Conservation (phyloP, 1,140 invertebrate genomes). For the Spodoptera litura region DNA sequence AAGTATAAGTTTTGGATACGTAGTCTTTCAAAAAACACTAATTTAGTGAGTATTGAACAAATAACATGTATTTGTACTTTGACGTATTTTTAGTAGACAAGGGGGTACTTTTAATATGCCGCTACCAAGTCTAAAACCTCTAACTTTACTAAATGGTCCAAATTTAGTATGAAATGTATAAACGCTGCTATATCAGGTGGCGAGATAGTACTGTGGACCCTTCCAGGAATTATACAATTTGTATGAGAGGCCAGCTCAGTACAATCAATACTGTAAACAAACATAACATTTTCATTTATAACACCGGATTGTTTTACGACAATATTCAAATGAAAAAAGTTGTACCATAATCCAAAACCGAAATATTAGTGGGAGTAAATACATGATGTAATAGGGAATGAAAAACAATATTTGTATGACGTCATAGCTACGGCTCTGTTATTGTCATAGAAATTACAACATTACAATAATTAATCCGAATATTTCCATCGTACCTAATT, state of each 20-base stretch:
- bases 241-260: constrained; percentile 69
- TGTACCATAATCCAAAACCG: constrained; percentile 73
- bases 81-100: constrained; percentile 69
- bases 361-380: constrained; percentile 41
- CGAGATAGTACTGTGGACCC: constrained; percentile 61
- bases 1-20: not conserved
- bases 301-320: constrained; percentile 47
- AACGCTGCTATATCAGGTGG: constrained; percentile 49
- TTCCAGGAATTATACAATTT: constrained; percentile 57
- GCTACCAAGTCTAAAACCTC: constrained; percentile 67
- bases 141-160: constrained; percentile 77
- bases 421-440: constrained; percentile 59
- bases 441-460: constrained; percentile 82
- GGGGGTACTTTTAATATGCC: constrained; percentile 56
- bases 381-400: constrained; percentile 48
- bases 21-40: constrained; percentile 55
- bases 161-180: constrained; percentile 66
- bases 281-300: constrained; percentile 46
- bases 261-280: constrained; percentile 64
- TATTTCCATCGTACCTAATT: constrained; percentile 52
- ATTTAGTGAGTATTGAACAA: constrained; percentile 60
- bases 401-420: constrained; percentile 63
- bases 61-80: constrained; percentile 76
- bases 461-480: constrained; percentile 61
- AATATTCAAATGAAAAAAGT: constrained; percentile 48